phyloP scores from a whole-genome alignment of 2,113 vertebrate species.

The Oreochromis niloticus region DNA sequence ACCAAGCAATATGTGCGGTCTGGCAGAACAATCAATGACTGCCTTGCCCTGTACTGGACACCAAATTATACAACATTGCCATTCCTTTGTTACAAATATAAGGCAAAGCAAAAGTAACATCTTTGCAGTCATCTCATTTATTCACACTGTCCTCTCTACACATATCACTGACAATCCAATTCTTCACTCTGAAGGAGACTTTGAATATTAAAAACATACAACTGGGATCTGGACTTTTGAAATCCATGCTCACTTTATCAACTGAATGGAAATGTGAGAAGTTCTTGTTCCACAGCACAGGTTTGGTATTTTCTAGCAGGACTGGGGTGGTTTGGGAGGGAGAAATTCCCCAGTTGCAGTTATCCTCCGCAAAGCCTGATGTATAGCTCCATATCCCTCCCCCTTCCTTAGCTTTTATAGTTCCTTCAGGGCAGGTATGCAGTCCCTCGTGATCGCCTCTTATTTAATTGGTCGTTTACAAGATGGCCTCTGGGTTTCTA shows the following conservation, averaged over 20 bases:
- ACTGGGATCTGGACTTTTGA: background rate
- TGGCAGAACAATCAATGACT: constrained; percentile 7
- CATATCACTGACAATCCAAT: background rate
- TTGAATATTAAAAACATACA: background rate
- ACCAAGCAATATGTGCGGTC: constrained; percentile 53
- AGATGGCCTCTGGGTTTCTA: constrained; percentile 47
- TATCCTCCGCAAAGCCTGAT: constrained; percentile 25
- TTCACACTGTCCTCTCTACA: background rate
- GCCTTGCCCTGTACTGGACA: constrained; percentile 22
- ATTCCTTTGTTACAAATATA: constrained; percentile 47
- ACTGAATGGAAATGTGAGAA: background rate
- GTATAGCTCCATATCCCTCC: background rate
- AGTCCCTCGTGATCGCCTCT: constrained; percentile 42
- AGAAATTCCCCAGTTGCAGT: constrained; percentile 22
- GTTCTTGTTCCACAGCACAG: background rate
- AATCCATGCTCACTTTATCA: background rate
- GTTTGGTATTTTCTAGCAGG: background rate
- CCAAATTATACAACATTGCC: constrained; percentile 15
- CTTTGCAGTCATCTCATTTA: constrained; percentile 1
- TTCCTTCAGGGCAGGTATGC: constrained; percentile 55
- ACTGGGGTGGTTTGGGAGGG: background rate
- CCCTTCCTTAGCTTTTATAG: constrained; percentile 43
- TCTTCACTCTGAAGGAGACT: background rate
- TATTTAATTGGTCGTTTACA: constrained; percentile 61
- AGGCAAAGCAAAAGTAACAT: constrained; percentile 19